phyloP scores from a whole-genome alignment of 2,113 vertebrate genomes.

The Myotis yumanensis region DNA sequence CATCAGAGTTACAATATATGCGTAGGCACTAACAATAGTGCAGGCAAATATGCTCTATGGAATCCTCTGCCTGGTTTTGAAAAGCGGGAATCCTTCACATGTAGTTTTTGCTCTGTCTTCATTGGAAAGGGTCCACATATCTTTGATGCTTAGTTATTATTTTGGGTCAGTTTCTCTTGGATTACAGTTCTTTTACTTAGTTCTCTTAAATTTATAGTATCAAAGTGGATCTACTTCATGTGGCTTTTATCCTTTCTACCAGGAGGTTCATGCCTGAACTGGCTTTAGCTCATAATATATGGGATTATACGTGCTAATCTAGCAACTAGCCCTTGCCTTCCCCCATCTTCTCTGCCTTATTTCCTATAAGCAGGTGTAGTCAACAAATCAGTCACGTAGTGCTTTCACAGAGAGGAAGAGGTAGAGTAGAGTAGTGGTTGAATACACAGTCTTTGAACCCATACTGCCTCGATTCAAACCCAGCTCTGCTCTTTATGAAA shows the following conservation, averaged over 20 bases:
- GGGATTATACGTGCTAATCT: neutral
- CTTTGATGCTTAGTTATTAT: neutral
- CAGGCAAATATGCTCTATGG: neutral
- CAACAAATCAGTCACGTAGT: neutral
- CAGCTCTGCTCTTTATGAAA: neutral
- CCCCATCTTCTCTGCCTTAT: neutral
- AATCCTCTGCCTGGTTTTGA: neutral
- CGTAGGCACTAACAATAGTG: neutral
- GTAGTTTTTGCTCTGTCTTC: neutral
- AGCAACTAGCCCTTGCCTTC: neutral
- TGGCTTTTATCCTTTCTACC: neutral
- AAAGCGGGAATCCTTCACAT: neutral
- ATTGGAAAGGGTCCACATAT: neutral
- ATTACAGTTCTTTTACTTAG: neutral
- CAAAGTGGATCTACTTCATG: neutral
- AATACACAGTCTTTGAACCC: neutral
- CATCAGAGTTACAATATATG: neutral
- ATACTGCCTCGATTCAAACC: neutral
- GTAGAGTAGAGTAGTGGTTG: neutral
- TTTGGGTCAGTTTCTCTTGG: neutral
- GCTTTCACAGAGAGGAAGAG: neutral
- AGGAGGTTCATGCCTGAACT: neutral
- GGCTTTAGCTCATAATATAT: neutral
- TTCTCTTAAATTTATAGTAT: neutral
- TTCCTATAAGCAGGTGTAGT: neutral